phyloP scores from a whole-genome alignment of 2,113 vertebrate genomes.

The Lampris megalopsis region DNA sequence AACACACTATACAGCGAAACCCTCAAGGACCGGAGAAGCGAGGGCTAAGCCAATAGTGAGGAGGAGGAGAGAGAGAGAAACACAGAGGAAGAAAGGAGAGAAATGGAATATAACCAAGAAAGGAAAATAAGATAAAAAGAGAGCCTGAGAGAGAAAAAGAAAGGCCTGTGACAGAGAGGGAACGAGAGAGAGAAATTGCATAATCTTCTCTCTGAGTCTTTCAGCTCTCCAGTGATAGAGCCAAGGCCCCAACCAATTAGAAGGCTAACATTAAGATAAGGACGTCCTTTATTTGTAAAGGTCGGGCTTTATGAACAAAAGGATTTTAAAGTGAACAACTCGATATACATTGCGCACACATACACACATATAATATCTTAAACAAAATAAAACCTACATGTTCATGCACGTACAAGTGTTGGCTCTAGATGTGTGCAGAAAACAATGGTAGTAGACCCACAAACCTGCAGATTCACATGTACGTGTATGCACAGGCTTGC shows the following conservation, averaged over 20 bases:
- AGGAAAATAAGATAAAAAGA: constrained; percentile 13
- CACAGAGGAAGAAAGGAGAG: not conserved
- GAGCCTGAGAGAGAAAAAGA: constrained; percentile 8
- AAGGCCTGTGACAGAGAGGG: constrained; percentile 1
- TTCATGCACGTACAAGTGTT: not conserved
- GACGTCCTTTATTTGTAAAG: constrained; percentile 68
- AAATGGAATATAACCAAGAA: not conserved
- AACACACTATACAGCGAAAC: constrained; percentile 29
- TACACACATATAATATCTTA: constrained; percentile 1
- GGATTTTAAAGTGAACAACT: constrained; percentile 50
- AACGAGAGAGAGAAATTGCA: constrained; percentile 58
- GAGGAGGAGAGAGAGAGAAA: constrained; percentile 16
- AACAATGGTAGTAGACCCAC: no score
- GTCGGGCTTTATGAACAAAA: constrained; percentile 60
- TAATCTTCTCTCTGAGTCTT: constrained; percentile 58
- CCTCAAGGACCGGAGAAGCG: not conserved
- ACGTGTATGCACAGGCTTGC: not conserved
- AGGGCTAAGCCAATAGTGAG: not conserved
- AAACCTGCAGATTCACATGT: not conserved
- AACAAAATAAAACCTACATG: not conserved
- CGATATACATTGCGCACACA: constrained; percentile 51
- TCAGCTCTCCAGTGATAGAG: constrained; percentile 47
- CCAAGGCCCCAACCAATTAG: constrained; percentile 67
- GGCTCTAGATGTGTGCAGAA: no score
- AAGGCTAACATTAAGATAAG: constrained; percentile 61